Conservation (phyloP, 2,113 vertebrate genomes). For the Saguinus midas region DNA sequence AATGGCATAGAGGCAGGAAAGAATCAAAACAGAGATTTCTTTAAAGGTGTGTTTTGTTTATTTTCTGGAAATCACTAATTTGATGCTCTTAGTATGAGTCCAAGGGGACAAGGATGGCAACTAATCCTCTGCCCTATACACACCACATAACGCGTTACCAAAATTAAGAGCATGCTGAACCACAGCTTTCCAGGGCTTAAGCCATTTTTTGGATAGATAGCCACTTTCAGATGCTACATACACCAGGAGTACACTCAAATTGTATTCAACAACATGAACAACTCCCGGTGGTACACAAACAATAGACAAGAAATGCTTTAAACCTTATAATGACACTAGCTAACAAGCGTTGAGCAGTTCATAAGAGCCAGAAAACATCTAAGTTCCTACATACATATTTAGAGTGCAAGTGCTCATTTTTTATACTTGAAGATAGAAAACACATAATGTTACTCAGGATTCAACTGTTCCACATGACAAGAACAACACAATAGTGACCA, state of each 20-base stretch:
- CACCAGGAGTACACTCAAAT: background rate
- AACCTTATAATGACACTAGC: background rate
- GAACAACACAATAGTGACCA: background rate
- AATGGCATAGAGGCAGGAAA: background rate
- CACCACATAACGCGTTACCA: background rate
- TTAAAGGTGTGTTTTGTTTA: slow-evolving; percentile 35
- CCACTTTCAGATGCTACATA: background rate
- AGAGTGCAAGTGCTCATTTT: background rate
- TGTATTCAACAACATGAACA: background rate
- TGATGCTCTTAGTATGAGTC: background rate
- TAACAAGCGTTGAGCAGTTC: background rate
- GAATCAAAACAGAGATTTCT: slow-evolving; percentile 41
- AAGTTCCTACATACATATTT: background rate
- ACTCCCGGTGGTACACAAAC: background rate
- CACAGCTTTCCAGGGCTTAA: background rate
- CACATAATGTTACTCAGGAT: background rate
- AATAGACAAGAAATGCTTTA: background rate
- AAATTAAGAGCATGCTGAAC: background rate
- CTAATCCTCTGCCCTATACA: background rate
- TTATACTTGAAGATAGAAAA: background rate
- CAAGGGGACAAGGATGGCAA: background rate
- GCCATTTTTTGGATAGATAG: background rate
- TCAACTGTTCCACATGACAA: background rate
- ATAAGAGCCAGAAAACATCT: background rate
- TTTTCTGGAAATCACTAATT: slow-evolving; percentile 42